Percentiles rank a stretch among this genome's conserved stretches.
These are phyloP conservation scores for Cercopithecus mitis DNA, from an alignment of 2,797 vertebrate genomes.

Conservation along the genomic window DNA sequence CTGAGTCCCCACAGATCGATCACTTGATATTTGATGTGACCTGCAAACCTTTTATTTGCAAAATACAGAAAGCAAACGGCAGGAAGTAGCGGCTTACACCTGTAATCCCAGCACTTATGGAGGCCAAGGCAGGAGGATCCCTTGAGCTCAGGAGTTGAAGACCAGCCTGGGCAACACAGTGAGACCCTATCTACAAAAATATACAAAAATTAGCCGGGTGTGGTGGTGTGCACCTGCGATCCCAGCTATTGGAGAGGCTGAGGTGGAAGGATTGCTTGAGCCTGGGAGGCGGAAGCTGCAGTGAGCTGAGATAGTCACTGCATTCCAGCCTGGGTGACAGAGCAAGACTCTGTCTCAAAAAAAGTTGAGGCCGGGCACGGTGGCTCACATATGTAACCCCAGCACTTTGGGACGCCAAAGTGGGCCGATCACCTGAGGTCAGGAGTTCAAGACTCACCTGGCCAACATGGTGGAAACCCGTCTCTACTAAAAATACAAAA, in stretches of 20 bases:
- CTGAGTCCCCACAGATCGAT: not conserved
- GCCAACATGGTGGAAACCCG: not conserved
- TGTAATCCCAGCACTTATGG: not conserved
- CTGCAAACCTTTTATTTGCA: not conserved
- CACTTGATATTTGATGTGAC: not conserved
- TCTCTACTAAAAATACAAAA: not conserved
- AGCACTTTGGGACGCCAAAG: not conserved
- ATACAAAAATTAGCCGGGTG: not conserved
- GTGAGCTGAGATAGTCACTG: not conserved
- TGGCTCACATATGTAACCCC: not conserved
- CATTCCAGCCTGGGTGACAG: not conserved
- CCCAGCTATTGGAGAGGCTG: not conserved
- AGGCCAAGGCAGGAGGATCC: not conserved
- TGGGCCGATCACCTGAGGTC: not conserved
- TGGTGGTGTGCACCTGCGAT: not conserved
- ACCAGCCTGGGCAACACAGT: not conserved
- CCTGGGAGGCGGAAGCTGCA: not conserved
- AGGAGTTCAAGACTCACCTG: not conserved
- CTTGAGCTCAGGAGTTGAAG: not conserved
- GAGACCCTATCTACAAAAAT: not conserved
- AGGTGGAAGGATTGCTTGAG: not conserved
- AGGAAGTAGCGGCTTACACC: not conserved
- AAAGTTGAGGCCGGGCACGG: no score
- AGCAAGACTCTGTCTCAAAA: no score
- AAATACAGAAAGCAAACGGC: not conserved